Evolutionary conservation across 2,113 vertebrate species (phyloP), one percentile per base, ranked within the genome.

Genomic region (Callipepla californica): DNA sequence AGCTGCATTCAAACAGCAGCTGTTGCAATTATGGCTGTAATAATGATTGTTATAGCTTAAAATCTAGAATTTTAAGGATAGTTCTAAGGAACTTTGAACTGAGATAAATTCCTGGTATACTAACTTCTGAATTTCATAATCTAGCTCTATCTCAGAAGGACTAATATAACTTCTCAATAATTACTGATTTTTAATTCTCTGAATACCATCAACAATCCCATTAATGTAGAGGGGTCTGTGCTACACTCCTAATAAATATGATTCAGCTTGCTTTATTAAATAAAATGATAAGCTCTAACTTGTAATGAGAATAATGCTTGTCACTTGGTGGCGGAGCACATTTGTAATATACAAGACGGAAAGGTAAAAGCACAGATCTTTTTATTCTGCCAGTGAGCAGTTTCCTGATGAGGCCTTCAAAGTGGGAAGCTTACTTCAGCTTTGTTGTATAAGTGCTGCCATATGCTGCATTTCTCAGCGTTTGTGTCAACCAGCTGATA

Each of bases 401-500:
- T 55, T 90, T 94, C 65, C 76, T 75, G 68, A 55, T 51, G 38
- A 63, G 79, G 61, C 34, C 90, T 90, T 92, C 57, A 50, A 92
- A 94, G 75, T 78, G 18, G 25, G 28, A 85, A 90, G 44, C 63
- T 72, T 85, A 15, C 15, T 90, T 90, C 73, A 83, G 63, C 68
- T 83, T 90, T 47, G n/a, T 34, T 88, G 57, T 61, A 44, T 26
- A 78, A 74, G 61, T 51, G 74, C 40, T 63, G 47, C 82, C 14
- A 44, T 80, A 40, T 72, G 16, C 65, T 75, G 25, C 4, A 1
- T 34, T 77, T 91, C 65, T 32, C 38, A 65, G 47, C 22, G n/a
- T 25, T 83, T 80, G 38, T 63, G 28, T 83, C 47, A 84, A 50
- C 11, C 25, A 63, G n/a, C 34, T 88, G 85, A 47, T 63, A 18